Base-by-base conservation (phyloP, 2,797 vertebrate genomes). In the Synanceia verrucosa region DNA sequence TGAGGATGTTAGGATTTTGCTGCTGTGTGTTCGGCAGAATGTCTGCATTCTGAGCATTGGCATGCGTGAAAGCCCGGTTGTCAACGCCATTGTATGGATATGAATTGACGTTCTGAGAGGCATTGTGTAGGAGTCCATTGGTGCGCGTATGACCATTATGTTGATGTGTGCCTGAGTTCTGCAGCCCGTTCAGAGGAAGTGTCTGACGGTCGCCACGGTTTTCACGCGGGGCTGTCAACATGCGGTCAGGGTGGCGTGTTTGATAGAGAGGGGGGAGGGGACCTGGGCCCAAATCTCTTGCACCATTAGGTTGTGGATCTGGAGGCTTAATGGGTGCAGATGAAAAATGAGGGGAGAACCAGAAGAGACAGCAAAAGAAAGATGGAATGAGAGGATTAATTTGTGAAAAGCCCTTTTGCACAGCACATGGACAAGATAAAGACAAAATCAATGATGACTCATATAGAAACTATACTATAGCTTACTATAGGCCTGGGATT, bases 1-100 rank as follows among this genome's bases (percentile, higher is more conserved):
- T 94, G 56, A 93, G 31, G 39, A 94, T 78, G 78, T 90, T 91
- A 1, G 92, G 88, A 84, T 90, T 91, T 47, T 83, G 89, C 58
- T 75, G 91, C 63, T 69, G 80, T 2, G 66, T 24, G 77, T 74
- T 86, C 24, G 66, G 73, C 21, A 77, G 41, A 0, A 65, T 2
- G 62, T 85, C 86, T 44, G 50, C 50, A 59, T 82, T 84, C 43
- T 33, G 89, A 76, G 76, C 81, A 6, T 84, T 65, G 0, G 60
- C 6, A n/a, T 61, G 84, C 0, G 39, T 51, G 52, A 91, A 92
- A 18, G 80, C 85, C 0, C 63, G 82, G 81, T 92, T 93, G 71
- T 90, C 90, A 2, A 86, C 28, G 64, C 88, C 88, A 84, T 91
- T 73, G 78, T 82, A 88, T 34, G 84, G 83, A 62, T 71, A 9